These are phyloP conservation scores for Cactoblastis cactorum DNA, from an alignment of 2,888 invertebrate species.

Conservation along the genomic window DNA sequence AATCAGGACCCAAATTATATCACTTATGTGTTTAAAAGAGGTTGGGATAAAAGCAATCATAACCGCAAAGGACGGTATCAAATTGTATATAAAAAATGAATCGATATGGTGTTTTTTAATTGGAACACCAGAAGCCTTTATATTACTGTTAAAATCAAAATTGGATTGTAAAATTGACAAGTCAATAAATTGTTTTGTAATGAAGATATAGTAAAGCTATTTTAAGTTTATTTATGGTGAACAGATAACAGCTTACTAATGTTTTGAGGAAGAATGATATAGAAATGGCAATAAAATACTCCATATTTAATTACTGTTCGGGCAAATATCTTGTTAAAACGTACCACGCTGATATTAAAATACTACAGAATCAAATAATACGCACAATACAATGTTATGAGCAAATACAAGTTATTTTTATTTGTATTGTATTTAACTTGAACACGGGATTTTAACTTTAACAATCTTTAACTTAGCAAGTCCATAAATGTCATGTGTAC, in stretches of 20 bases:
- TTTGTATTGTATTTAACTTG: too few species aligned
- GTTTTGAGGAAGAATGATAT: too few species aligned
- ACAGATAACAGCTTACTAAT: too few species aligned
- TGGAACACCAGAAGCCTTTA: slow-evolving; percentile 23
- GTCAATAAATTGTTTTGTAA: too few species aligned
- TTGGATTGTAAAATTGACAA: too few species aligned
- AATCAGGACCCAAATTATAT: slow-evolving; percentile 76
- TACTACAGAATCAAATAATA: slow-evolving; percentile 13
- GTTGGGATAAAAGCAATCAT: slow-evolving; percentile 65
- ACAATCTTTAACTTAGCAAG: slow-evolving; percentile 28
- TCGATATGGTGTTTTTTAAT: slow-evolving; percentile 10
- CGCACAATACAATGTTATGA: slow-evolving; percentile 31
- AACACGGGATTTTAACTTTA: slow-evolving; percentile 25
- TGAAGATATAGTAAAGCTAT: too few species aligned
- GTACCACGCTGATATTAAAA: too few species aligned
- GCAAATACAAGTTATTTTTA: slow-evolving; percentile 16
- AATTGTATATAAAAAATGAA: slow-evolving; percentile 30
- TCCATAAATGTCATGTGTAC: slow-evolving; percentile 29
- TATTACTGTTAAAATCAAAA: not conserved
- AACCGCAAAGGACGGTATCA: slow-evolving; percentile 51
- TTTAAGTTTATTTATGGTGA: too few species aligned
- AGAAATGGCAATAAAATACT: too few species aligned
- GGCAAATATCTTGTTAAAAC: too few species aligned
- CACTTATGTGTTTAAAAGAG: slow-evolving; percentile 79
- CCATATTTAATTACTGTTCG: too few species aligned